These are phyloP conservation scores for Sceloporus undulatus DNA, from an alignment of 2,113 vertebrate genomes.

Conservation along the genomic window DNA sequence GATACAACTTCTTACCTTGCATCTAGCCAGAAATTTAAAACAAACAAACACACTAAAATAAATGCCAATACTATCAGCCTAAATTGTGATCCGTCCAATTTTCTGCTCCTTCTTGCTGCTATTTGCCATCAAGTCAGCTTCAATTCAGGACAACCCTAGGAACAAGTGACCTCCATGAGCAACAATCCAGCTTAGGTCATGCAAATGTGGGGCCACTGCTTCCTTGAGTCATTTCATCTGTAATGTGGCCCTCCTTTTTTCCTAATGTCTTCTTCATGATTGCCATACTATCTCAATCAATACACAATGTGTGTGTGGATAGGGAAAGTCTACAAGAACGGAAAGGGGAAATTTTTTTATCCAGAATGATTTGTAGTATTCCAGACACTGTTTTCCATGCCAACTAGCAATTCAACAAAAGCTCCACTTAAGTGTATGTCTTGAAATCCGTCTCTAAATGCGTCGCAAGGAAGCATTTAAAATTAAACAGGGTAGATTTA, in stretches of 20 bases:
- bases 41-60: not conserved
- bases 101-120: not conserved
- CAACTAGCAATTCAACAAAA: conserved; percentile 34
- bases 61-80: not conserved
- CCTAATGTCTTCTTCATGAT: not conserved
- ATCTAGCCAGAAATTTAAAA: not conserved
- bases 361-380: not conserved
- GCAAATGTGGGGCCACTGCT: no score
- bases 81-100: not conserved
- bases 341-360: not conserved
- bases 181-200: no score
- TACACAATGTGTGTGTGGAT: no score
- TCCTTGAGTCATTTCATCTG: no score
- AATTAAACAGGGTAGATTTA: conserved; percentile 36
- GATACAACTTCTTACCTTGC: not conserved
- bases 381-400: conserved; percentile 5
- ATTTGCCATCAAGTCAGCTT: not conserved
- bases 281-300: not conserved
- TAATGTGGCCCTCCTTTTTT: not conserved
- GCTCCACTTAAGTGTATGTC: not conserved
- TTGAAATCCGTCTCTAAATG: conserved; percentile 29
- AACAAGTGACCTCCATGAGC: no score
- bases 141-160: no score
- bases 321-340: not conserved
- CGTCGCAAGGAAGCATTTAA: not conserved